Conservation (phyloP, 2,797 vertebrate genomes). For the Halcyon badia region DNA sequence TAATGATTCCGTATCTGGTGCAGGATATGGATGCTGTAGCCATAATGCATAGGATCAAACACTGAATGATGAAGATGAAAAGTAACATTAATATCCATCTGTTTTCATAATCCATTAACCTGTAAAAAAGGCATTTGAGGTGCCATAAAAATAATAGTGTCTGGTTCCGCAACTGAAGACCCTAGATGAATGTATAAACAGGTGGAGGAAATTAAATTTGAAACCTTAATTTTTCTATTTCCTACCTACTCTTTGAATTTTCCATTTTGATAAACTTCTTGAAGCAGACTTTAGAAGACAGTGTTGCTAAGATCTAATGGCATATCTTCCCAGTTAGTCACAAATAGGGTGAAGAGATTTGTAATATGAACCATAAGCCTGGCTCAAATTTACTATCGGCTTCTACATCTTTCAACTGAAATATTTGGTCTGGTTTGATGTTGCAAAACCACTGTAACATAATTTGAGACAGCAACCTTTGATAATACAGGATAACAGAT, state of each 20-base stretch:
- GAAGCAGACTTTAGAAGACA: background rate
- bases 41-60: background rate
- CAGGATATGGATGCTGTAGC: background rate
- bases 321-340: background rate
- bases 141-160: background rate
- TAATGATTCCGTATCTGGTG: background rate
- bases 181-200: background rate
- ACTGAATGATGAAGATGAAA: background rate
- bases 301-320: background rate
- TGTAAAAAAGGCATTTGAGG: background rate
- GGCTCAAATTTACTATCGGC: background rate
- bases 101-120: background rate
- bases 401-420: slow-evolving; percentile 9
- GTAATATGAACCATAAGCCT: background rate
- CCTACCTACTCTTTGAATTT: background rate
- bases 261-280: background rate
- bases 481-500: slow-evolving; percentile 23
- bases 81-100: background rate
- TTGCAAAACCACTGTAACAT: background rate
- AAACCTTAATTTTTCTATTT: background rate
- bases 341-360: background rate
- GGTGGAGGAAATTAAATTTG: background rate
- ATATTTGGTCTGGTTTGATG: slow-evolving; percentile 19
- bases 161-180: background rate
- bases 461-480: slow-evolving; percentile 11